Conservation (phyloP, 2,113 vertebrate species). For the Glareola pratincola region DNA sequence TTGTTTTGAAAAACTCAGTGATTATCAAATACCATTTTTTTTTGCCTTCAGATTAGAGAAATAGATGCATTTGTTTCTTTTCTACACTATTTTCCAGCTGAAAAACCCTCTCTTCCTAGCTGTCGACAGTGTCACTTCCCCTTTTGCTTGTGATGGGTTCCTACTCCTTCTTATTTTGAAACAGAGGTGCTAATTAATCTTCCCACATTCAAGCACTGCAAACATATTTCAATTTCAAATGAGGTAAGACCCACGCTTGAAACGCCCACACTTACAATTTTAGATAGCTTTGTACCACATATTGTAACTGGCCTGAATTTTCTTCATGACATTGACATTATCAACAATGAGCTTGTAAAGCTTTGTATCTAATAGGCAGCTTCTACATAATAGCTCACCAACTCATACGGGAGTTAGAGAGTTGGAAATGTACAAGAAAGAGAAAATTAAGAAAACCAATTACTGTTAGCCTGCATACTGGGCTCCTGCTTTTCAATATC, state of each 20-base stretch:
- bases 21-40: slow-evolving; percentile 10
- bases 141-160: slow-evolving; percentile 74
- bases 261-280: slow-evolving; percentile 71
- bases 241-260: slow-evolving; percentile 64
- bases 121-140: slow-evolving; percentile 73
- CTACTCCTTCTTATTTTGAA: slow-evolving; percentile 81
- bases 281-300: slow-evolving; percentile 59
- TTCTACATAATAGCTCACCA: slow-evolving; percentile 11
- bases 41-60: slow-evolving; percentile 39
- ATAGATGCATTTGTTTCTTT: slow-evolving; percentile 57
- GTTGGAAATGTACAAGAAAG: not conserved
- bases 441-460: slow-evolving; percentile 30
- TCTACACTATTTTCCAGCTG: slow-evolving; percentile 66
- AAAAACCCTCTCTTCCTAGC: slow-evolving; percentile 63
- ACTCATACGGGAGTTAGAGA: not conserved
- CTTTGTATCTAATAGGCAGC: slow-evolving; percentile 36
- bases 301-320: slow-evolving; percentile 66
- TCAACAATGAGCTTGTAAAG: slow-evolving; percentile 28
- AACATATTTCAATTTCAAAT: slow-evolving; percentile 83
- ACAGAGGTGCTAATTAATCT: slow-evolving; percentile 90
- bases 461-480: not conserved
- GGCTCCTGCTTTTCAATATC: slow-evolving; percentile 3
- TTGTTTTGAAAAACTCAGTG: slow-evolving; percentile 1
- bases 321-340: slow-evolving; percentile 49
- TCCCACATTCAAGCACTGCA: slow-evolving; percentile 81